A percentile compares a stretch with the other conserved stretches of the same genome.
Evolutionary conservation across 2,888 invertebrate species (phyloP).

Genomic region (Apamea crenata): DNA sequence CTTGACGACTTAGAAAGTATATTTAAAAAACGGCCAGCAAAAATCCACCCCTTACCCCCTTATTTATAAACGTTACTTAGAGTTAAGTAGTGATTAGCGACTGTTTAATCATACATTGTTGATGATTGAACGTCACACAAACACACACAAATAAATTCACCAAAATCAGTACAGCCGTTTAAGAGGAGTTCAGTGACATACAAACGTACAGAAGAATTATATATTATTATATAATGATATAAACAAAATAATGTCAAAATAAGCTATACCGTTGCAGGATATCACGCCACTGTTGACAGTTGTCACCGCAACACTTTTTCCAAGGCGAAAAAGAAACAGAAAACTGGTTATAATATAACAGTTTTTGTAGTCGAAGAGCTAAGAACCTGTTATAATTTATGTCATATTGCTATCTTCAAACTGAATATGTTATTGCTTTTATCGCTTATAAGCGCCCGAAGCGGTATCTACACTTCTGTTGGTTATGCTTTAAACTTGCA

Average conservation of each 20-base stretch:
- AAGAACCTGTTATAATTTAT: slow-evolving; percentile 60
- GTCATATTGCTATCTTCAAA: slow-evolving; percentile 58
- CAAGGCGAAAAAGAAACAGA: slow-evolving; percentile 23
- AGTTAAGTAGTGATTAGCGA: too few relatives aligned
- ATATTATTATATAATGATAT: too few relatives aligned
- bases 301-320: slow-evolving; percentile 30
- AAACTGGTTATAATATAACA: slow-evolving; percentile 54
- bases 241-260: slow-evolving; percentile 6
- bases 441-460: slow-evolving; percentile 46
- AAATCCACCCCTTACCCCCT: too few relatives aligned
- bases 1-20: background rate
- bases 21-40: background rate
- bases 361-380: slow-evolving; percentile 53
- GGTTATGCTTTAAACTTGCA: slow-evolving; percentile 48
- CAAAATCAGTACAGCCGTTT: too few relatives aligned
- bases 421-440: slow-evolving; percentile 61
- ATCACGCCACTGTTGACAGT: slow-evolving; percentile 13
- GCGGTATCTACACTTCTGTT: slow-evolving; percentile 44
- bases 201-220: too few relatives aligned
- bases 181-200: too few relatives aligned
- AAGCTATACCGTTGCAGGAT: background rate
- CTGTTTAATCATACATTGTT: too few relatives aligned
- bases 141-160: too few relatives aligned
- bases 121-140: too few relatives aligned
- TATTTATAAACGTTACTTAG: too few relatives aligned